Conservation (phyloP, 2,888 invertebrate species). For the Ischnura elegans region DNA sequence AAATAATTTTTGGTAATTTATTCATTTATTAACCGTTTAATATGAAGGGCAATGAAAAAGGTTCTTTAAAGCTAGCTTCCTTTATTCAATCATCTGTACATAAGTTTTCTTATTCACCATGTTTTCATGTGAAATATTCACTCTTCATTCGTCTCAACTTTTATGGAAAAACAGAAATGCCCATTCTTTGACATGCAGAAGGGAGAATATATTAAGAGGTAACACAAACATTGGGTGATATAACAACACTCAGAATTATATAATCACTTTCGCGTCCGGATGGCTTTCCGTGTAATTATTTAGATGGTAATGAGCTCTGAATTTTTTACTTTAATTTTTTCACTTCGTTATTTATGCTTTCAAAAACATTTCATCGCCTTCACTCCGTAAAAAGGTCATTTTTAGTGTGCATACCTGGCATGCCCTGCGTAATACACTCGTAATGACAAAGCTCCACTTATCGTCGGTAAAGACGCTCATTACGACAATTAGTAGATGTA, state of each 20-base stretch:
- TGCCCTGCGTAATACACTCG: neutral
- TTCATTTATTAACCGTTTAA: too few species aligned
- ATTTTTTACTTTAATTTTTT: neutral
- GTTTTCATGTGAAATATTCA: neutral
- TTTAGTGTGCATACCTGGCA: neutral
- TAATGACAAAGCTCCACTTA: conserved; percentile 24
- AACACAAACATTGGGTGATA: conserved; percentile 62
- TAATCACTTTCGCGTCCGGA: conserved; percentile 43
- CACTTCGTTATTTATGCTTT: neutral
- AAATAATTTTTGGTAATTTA: too few species aligned
- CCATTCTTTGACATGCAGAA: conserved; percentile 63
- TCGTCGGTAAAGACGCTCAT: conserved; percentile 15
- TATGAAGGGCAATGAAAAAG: neutral
- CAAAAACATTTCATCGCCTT: neutral
- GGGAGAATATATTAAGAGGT: conserved; percentile 48
- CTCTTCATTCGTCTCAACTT: conserved; percentile 53
- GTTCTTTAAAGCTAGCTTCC: neutral
- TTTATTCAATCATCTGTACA: neutral
- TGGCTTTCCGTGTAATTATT: neutral
- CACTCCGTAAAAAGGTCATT: conserved; percentile 1
- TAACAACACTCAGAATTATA: conserved; percentile 63
- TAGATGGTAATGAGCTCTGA: neutral
- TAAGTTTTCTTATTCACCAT: neutral
- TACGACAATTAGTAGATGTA: conserved; percentile 6
- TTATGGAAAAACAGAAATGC: conserved; percentile 59